These are phyloP conservation scores for Lordiphosa collinella DNA, from an alignment of 1,140 invertebrate species.

Conservation along the genomic window DNA sequence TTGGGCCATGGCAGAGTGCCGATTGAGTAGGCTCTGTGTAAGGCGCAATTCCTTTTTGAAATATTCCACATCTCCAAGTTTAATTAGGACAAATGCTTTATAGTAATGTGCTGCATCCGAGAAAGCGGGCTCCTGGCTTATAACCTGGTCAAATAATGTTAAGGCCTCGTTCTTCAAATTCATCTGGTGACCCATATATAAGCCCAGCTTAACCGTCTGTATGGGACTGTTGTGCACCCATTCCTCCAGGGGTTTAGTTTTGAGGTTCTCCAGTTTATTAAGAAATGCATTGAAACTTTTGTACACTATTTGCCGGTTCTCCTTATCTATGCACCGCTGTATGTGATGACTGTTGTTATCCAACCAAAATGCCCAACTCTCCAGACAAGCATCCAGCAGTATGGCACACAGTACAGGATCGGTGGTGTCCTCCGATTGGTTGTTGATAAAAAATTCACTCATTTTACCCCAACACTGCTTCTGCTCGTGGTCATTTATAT, in stretches of 20 bases:
- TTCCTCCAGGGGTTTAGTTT: background rate
- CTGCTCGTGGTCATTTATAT: background rate
- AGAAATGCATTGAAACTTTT: background rate
- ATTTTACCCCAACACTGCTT: background rate
- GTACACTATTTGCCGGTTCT: background rate
- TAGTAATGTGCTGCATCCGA: constrained; percentile 15
- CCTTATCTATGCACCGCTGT: background rate
- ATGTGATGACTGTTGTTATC: background rate
- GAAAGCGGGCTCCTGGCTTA: background rate
- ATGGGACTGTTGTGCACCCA: background rate
- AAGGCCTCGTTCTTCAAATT: background rate
- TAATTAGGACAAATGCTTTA: constrained; percentile 3
- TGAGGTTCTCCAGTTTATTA: background rate
- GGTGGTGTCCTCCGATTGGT: no score
- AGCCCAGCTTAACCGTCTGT: background rate
- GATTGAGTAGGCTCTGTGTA: background rate
- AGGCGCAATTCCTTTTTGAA: background rate
- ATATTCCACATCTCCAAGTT: background rate
- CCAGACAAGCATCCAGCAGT: background rate
- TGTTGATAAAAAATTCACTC: background rate
- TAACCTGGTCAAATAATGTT: background rate
- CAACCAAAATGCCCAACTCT: constrained; percentile 15
- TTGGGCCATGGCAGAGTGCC: background rate
- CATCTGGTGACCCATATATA: background rate
- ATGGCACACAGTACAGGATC: background rate